These are phyloP conservation scores for Allygus modestus DNA, from an alignment of 2,888 invertebrate species.

Conservation along the genomic window DNA sequence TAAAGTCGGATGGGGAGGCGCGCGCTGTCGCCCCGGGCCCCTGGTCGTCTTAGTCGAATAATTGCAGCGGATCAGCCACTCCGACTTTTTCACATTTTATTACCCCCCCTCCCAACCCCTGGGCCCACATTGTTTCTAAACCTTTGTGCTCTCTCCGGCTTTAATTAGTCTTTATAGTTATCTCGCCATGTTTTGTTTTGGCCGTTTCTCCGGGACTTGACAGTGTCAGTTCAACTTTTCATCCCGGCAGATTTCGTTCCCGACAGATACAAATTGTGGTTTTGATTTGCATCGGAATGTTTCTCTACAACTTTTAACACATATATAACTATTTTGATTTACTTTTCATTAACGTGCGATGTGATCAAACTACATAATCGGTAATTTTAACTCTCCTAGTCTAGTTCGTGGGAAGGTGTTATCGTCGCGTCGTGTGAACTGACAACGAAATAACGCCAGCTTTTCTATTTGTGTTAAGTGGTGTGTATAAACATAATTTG, in stretches of 20 bases:
- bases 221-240: slow-evolving; percentile 49
- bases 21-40: slow-evolving; percentile 27
- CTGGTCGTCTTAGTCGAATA: slow-evolving; percentile 44
- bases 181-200: slow-evolving; percentile 50
- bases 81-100: slow-evolving; percentile 60
- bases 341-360: too few species aligned
- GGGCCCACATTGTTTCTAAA: slow-evolving; percentile 47
- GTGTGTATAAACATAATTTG: too few species aligned
- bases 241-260: background rate
- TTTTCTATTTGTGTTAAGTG: too few species aligned
- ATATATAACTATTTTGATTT: too few species aligned
- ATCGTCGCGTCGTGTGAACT: too few species aligned
- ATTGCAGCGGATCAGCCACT: slow-evolving; percentile 47
- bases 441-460: too few species aligned
- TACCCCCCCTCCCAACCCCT: slow-evolving; percentile 43
- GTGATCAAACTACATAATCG: too few species aligned
- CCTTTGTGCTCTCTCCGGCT: slow-evolving; percentile 44
- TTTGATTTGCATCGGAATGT: background rate
- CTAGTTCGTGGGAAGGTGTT: too few species aligned
- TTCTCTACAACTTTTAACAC: too few species aligned
- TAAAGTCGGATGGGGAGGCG: slow-evolving; percentile 22
- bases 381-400: too few species aligned
- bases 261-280: slow-evolving; percentile 31
- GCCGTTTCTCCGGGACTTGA: slow-evolving; percentile 10
- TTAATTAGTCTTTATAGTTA: slow-evolving; percentile 58